These are phyloP conservation scores for Prietella phreatophila DNA, from an alignment of 2,113 vertebrate genomes.

Conservation along the genomic window DNA sequence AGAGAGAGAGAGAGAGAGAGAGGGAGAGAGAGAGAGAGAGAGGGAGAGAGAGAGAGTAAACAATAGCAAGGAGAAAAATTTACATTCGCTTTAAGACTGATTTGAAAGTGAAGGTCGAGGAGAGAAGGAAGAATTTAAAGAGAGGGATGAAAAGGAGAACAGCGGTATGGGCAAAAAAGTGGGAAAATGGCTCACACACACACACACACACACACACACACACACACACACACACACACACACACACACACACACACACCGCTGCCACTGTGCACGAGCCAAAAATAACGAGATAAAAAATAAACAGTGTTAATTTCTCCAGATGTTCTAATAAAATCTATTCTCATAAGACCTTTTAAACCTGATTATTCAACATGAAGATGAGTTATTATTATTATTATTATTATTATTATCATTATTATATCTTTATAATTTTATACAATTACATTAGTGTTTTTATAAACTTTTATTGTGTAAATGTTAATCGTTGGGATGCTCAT, in stretches of 20 bases:
- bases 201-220: background rate
- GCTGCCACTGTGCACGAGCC: background rate
- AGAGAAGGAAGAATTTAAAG: conserved; percentile 39
- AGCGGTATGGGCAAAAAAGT: background rate
- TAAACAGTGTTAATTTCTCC: background rate
- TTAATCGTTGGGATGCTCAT: background rate
- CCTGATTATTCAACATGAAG: background rate
- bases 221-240: background rate
- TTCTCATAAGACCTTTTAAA: background rate
- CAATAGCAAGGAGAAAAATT: background rate
- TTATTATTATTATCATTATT: background rate
- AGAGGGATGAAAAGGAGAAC: background rate
- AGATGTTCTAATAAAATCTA: background rate
- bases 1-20: background rate
- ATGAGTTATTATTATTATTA: background rate
- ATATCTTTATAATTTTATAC: background rate
- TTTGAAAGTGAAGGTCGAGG: background rate
- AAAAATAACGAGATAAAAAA: background rate
- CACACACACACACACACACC: background rate
- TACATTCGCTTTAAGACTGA: background rate
- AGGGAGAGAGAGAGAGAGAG: background rate
- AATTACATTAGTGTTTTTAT: too few species aligned
- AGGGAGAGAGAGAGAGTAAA: background rate
- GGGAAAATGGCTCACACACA: background rate
- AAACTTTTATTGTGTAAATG: too few species aligned